Base-by-base conservation (phyloP, 2,113 vertebrate genomes). In the Sisor rabdophorus region DNA sequence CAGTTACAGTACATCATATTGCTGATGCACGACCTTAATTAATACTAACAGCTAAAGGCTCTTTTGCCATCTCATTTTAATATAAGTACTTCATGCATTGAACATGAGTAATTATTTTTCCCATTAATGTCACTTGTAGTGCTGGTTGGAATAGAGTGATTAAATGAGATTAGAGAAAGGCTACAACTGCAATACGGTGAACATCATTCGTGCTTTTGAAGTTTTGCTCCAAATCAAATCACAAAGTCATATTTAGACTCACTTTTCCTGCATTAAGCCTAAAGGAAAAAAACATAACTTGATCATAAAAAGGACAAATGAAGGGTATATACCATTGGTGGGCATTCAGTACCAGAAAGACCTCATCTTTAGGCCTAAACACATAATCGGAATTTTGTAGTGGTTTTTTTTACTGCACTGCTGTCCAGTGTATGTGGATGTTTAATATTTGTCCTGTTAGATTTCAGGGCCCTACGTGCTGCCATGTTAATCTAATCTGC, bases 81-180 rank as follows among this genome's bases (percentile, higher is more conserved):
- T 52, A 69, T 30, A 69, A 69, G 47, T 11, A 56, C 72, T 78
- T 85, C 79, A 74, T 19, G 30, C 63, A 69, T 54, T 58, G 77
- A 84, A 80, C 80, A 75, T 81, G 82, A 67, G 83, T 84, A 80
- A 84, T 87, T 88, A 83, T 81, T 87, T 86, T 81, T 78, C 77
- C 85, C 83, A 85, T 88, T 84, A 87, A 65, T 78, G 60, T 82
- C 78, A 67, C 87, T 84, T 79, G 83, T 81, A 79, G 81, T 70
- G 84, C 72, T 74, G 79, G 87, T 86, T 79, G 83, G 81, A 84
- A 83, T 86, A 75, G 44, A 73, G 81, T 89, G 89, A 90, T 91
- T 88, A 86, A 89, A 90, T 90, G 84, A 87, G 84, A 24, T 52
- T 79, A 71, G 58, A 86, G 82, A 3, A 53, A 69, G 75, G 80